Evolutionary conservation across 2,113 vertebrate genomes (phyloP).

Genomic region (Thalassarche chlororhynchos): DNA sequence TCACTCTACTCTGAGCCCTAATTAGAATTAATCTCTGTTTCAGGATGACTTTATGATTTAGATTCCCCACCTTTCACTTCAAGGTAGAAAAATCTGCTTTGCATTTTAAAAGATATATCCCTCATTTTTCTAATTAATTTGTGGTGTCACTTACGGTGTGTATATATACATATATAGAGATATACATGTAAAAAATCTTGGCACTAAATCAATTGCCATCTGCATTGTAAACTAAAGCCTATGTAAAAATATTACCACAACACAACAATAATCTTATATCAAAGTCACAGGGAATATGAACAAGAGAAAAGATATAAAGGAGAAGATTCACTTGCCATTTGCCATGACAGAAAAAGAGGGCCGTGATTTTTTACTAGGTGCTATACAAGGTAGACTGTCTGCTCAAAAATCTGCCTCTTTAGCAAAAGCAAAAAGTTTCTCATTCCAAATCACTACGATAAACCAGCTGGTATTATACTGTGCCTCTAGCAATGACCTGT

Average conservation of each 20-base stretch:
- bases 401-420: neutral
- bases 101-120: neutral
- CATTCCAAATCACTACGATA: neutral
- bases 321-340: neutral
- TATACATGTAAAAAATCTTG: neutral
- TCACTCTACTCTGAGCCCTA: neutral
- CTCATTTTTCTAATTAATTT: neutral
- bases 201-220: neutral
- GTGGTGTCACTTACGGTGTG: neutral
- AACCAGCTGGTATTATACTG: neutral
- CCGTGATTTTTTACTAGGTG: neutral
- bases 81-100: slow-evolving; percentile 51
- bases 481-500: neutral
- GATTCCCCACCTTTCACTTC: slow-evolving; percentile 1
- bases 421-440: neutral
- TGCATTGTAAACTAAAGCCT: neutral
- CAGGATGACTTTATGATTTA: neutral
- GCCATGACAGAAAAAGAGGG: neutral
- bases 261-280: neutral
- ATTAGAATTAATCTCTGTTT: slow-evolving; percentile 62
- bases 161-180: neutral
- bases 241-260: neutral
- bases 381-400: neutral
- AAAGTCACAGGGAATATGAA: neutral
- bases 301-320: neutral